Base-by-base conservation (phyloP, 2,888 invertebrate genomes). In the Erynnis tages region DNA sequence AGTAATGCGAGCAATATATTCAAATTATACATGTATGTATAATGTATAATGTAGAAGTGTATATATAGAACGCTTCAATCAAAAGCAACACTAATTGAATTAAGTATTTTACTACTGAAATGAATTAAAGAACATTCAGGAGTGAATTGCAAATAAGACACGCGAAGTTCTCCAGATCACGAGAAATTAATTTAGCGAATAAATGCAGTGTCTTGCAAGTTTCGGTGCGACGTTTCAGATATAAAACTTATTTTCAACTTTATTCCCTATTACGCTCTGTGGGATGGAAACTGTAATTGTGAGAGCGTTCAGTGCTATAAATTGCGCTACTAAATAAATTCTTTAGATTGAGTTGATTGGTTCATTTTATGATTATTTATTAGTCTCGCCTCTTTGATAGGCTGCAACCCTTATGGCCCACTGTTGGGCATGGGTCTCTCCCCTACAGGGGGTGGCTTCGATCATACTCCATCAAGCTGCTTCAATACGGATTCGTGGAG, bases 141-240 rank as follows among this genome's bases (percentile, higher is more conserved):
- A 43, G 34, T 35, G 32, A 50, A 50, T 50, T 50, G 38, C 49
- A 49, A 41, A 35, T 43, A 43, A 49, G 50, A 43, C 43, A 27
- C 41, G 35, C 25, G 17, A 50, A 50, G 34, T 50, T 43, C 32
- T 34, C 19, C 50, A 50, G 50, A 50, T 43, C 34, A 35, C 32
- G 32, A 35, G 50, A 43, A 50, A 50, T 50, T 50, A 50, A 43
- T 50, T 50, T 50, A 43, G 27, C 49, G 41, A 50, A 43, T 50
- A 50, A 50, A 50, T 41, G 45, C 45, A 41, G 19, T 35, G 23
- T 34, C 41, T 34, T 41, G 32, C 49, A 27, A 35, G 41, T 43
- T 43, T 50, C 17, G 17, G 32, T 35, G 34, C 49, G 34, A 34
- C 41, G 34, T 34, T 35, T 41, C 34, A 32, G 41, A 43, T 35